These are phyloP conservation scores for Hydrochoerus hydrochaeris DNA, from an alignment of 2,113 vertebrate genomes.

Conservation along the genomic window DNA sequence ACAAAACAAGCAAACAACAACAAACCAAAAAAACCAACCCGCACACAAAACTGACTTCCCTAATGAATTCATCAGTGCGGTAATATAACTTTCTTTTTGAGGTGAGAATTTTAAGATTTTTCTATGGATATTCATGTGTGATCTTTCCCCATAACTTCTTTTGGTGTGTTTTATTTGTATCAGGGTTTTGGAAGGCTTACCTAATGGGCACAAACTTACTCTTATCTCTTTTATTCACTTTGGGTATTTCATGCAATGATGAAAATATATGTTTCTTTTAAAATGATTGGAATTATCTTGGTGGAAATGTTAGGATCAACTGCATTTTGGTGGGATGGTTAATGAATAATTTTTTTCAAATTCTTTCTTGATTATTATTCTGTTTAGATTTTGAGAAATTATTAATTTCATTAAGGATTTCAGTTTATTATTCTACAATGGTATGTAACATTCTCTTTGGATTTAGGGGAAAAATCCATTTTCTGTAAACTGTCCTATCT, in stretches of 20 bases:
- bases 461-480: conserved; percentile 57
- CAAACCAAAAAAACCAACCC: neutral
- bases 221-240: neutral
- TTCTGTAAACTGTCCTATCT: conserved; percentile 63
- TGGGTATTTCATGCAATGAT: neutral
- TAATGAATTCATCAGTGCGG: neutral
- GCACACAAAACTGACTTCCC: neutral
- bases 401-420: conserved; percentile 53
- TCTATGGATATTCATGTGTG: neutral
- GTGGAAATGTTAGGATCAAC: neutral
- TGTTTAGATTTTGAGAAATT: conserved; percentile 42
- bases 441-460: conserved; percentile 42
- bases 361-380: conserved; percentile 32
- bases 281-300: conserved; percentile 4
- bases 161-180: conserved; percentile 11
- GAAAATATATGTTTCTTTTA: neutral
- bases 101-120: neutral
- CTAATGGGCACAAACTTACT: neutral
- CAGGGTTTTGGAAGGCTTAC: neutral
- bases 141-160: neutral
- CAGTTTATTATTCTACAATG: neutral
- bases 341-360: conserved; percentile 1
- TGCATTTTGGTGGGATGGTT: neutral
- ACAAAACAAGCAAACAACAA: neutral
- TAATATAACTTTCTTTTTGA: conserved; percentile 5